These are phyloP conservation scores for Pyrrhia umbra DNA, from an alignment of 2,888 invertebrate species.

Conservation along the genomic window DNA sequence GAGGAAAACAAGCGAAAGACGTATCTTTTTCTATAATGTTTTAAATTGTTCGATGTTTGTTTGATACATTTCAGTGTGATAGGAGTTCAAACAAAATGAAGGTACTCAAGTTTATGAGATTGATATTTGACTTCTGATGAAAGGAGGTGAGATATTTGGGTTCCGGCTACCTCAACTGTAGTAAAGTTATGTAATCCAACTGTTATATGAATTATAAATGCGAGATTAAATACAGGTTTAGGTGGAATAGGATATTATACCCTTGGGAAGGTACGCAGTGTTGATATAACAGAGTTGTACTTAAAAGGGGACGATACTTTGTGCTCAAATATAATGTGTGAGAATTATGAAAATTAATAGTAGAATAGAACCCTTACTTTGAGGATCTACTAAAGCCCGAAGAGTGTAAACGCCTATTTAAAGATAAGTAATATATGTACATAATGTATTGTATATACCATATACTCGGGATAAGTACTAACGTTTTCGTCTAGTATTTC, in stretches of 20 bases:
- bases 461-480: too few species aligned
- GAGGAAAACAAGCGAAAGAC: constrained; percentile 4
- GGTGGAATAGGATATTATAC: constrained; percentile 40
- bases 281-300: constrained; percentile 51
- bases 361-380: constrained; percentile 23
- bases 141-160: constrained; percentile 48
- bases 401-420: too few species aligned
- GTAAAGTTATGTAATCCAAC: constrained; percentile 38
- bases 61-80: constrained; percentile 44
- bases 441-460: too few species aligned
- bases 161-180: constrained; percentile 42
- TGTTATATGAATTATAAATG: constrained; percentile 55
- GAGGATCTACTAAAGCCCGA: neutral
- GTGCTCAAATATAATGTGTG: constrained; percentile 27
- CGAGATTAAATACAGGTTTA: constrained; percentile 51
- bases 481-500: too few species aligned
- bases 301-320: constrained; percentile 52
- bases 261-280: constrained; percentile 39
- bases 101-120: constrained; percentile 44
- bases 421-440: too few species aligned
- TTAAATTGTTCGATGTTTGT: constrained; percentile 4
- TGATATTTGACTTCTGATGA: constrained; percentile 53
- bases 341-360: constrained; percentile 38
- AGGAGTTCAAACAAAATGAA: constrained; percentile 22
- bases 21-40: constrained; percentile 13